These are phyloP conservation scores for Pogonomyrmex barbatus DNA, from an alignment of 1,140 invertebrate genomes.

Conservation along the genomic window DNA sequence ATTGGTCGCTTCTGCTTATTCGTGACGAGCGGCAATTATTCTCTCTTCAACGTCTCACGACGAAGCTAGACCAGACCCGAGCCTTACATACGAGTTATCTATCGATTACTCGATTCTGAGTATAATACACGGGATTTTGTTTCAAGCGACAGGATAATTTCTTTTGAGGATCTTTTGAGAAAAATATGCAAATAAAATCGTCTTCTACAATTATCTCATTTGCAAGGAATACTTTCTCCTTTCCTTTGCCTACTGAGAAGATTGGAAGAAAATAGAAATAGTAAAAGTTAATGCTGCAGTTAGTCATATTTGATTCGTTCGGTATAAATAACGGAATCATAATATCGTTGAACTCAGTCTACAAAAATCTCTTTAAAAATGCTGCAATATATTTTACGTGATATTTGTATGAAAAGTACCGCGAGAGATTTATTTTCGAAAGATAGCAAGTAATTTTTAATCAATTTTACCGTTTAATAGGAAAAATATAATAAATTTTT, in stretches of 20 bases:
- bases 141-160: not conserved
- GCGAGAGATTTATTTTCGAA: not conserved
- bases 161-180: not conserved
- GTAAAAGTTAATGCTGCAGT: not conserved
- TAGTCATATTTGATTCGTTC: not conserved
- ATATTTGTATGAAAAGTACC: not conserved
- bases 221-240: not conserved
- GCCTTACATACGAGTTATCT: slow-evolving; percentile 60
- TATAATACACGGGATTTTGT: slow-evolving; percentile 17
- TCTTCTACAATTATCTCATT: not conserved
- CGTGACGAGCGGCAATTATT: slow-evolving; percentile 72
- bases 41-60: slow-evolving; percentile 65
- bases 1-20: slow-evolving; percentile 63
- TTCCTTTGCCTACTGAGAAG: not conserved
- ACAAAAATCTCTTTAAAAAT: not conserved
- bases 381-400: not conserved
- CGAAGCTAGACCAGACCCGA: slow-evolving; percentile 57
- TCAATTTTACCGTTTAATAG: not conserved
- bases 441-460: not conserved
- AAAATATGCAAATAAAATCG: slow-evolving; percentile 16
- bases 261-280: not conserved
- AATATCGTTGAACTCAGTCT: not conserved
- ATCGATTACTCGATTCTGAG: slow-evolving; percentile 67
- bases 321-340: not conserved
- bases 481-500: not conserved